These are phyloP conservation scores for Oryzias sinensis DNA, from an alignment of 2,797 vertebrate genomes.

Conservation along the genomic window DNA sequence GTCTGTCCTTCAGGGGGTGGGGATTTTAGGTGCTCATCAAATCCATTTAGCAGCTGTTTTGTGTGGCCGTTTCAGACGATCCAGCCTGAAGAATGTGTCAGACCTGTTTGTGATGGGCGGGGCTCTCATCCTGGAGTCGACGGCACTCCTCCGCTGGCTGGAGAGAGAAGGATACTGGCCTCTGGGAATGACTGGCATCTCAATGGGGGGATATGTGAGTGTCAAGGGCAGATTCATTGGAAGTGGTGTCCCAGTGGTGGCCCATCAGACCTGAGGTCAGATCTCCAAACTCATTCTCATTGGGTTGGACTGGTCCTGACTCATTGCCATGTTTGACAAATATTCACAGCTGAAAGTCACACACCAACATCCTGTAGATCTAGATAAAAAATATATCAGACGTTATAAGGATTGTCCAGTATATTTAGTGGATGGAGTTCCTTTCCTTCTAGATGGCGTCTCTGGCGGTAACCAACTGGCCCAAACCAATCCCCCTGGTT, in stretches of 20 bases:
- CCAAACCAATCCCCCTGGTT: constrained; percentile 93
- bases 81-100: constrained; percentile 94
- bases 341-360: too few species aligned
- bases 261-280: too few species aligned
- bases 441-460: constrained; percentile 89
- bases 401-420: too few species aligned
- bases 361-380: too few species aligned
- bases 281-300: too few species aligned
- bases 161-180: constrained; percentile 95
- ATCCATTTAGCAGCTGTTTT: neutral
- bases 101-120: constrained; percentile 99
- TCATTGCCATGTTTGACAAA: too few species aligned
- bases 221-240: neutral
- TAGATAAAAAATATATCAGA: too few species aligned
- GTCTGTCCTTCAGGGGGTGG: too few species aligned
- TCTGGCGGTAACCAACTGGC: constrained; percentile 95
- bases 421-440: neutral
- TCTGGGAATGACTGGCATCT: constrained; percentile 96
- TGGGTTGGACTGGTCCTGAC: too few species aligned
- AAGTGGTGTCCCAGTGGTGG: too few species aligned
- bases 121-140: constrained; percentile 93
- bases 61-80: constrained; percentile 80
- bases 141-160: constrained; percentile 91
- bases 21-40: neutral
- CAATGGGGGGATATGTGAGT: constrained; percentile 98